A percentile compares a stretch with the other conserved stretches of the same genome.
These are phyloP conservation scores for Cheilosia urbana DNA, from an alignment of 2,888 invertebrate genomes.

Conservation along the genomic window DNA sequence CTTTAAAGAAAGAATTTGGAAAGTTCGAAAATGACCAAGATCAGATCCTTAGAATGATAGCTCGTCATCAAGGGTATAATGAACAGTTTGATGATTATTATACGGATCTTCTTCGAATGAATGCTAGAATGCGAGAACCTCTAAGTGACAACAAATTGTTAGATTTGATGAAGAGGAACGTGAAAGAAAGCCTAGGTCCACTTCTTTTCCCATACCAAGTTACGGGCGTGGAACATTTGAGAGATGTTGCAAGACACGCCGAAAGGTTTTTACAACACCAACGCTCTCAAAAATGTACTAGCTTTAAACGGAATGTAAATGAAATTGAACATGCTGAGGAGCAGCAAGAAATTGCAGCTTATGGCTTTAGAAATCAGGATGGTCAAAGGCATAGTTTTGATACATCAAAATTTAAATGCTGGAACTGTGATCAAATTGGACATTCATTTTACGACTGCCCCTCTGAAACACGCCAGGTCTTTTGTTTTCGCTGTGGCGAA, in stretches of 20 bases:
- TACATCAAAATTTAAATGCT: not conserved
- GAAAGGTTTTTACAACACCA: not conserved
- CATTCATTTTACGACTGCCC: not conserved
- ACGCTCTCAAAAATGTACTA: not conserved
- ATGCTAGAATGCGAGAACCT: not conserved
- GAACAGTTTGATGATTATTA: slow-evolving; percentile 6
- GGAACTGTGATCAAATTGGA: too few relatives aligned
- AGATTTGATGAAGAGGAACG: not conserved
- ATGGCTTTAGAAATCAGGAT: not conserved
- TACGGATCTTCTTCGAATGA: not conserved
- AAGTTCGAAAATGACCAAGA: too few relatives aligned
- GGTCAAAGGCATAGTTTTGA: not conserved
- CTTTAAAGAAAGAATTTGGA: too few relatives aligned
- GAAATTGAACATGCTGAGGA: not conserved
- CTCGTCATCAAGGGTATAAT: not conserved
- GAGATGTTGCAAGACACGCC: too few relatives aligned
- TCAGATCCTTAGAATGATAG: not conserved
- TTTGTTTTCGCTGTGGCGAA: not conserved
- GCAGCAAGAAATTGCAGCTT: not conserved
- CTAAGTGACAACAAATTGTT: not conserved
- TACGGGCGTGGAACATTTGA: too few relatives aligned
- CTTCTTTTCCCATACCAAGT: not conserved
- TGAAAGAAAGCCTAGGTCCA: too few relatives aligned
- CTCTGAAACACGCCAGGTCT: not conserved
- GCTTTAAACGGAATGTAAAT: not conserved